These are phyloP conservation scores for Pithecia hirsuta DNA, from an alignment of 2,797 vertebrate species.

Conservation along the genomic window DNA sequence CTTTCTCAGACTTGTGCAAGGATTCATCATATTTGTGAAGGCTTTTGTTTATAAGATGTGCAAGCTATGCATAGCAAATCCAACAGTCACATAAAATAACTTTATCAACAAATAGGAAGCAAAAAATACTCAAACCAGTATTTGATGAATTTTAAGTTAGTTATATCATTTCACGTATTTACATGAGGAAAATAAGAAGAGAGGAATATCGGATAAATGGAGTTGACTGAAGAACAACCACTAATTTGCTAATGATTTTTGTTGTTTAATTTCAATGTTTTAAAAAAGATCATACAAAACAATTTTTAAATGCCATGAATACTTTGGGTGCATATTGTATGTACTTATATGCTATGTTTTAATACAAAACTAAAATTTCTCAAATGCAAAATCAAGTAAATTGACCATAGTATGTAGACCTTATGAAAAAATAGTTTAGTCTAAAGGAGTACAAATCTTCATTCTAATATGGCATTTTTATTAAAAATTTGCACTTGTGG, in stretches of 20 bases:
- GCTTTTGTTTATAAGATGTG: neutral
- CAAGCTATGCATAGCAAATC: neutral
- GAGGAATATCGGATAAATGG: neutral
- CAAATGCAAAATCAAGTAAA: neutral
- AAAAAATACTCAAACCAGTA: neutral
- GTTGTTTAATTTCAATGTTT: neutral
- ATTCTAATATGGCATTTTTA: neutral
- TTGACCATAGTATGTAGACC: neutral
- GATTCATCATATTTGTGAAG: neutral
- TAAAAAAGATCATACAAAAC: neutral
- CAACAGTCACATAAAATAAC: neutral
- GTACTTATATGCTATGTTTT: neutral
- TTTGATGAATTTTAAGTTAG: neutral
- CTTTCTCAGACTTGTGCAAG: neutral
- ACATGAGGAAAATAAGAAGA: neutral
- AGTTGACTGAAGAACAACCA: neutral
- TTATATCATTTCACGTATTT: neutral
- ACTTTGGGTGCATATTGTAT: neutral
- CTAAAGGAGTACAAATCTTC: neutral
- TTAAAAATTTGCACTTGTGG: neutral
- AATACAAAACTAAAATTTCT: neutral
- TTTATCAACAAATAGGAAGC: neutral
- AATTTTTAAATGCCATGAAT: neutral
- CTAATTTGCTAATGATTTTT: neutral
- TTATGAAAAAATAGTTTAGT: neutral